A percentile compares a stretch with the other conserved stretches of the same genome.
Evolutionary conservation across 2,888 invertebrate species (phyloP).

Genomic region (Coremacera marginata): DNA sequence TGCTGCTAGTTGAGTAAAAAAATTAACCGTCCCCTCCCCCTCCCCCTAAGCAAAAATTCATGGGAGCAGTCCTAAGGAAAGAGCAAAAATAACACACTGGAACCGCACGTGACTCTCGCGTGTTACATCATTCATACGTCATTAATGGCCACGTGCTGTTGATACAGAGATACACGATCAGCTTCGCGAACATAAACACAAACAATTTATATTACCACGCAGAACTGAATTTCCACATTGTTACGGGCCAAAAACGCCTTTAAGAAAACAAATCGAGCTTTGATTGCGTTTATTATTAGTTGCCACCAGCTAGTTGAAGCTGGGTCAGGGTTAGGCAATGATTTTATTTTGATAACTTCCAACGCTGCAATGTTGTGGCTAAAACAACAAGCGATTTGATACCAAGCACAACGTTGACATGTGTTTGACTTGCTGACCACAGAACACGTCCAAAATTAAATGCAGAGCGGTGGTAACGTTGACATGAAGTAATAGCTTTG

Average conservation of each 20-base stretch:
- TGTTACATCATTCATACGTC: conserved; percentile 71
- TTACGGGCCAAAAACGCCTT: conserved; percentile 11
- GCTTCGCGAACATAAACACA: not conserved
- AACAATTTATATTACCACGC: conserved; percentile 19
- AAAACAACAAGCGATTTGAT: too few relatives aligned
- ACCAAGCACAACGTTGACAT: not conserved
- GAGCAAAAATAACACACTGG: conserved; percentile 48
- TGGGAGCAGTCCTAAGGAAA: conserved; percentile 39
- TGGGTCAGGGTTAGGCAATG: not conserved
- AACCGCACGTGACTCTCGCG: conserved; percentile 66
- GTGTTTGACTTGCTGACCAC: conserved; percentile 10
- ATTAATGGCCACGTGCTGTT: conserved; percentile 69
- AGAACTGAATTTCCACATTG: conserved; percentile 10
- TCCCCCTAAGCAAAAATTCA: conserved; percentile 9
- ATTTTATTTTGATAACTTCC: not conserved
- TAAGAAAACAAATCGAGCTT: conserved; percentile 35
- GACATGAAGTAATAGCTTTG: not conserved
- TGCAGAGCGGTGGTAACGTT: not conserved
- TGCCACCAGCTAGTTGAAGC: not conserved
- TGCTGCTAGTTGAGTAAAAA: not conserved
- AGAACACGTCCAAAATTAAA: not conserved
- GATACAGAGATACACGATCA: conserved; percentile 38
- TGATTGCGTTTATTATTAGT: conserved; percentile 34
- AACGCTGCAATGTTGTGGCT: too few relatives aligned
- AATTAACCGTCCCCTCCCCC: not conserved